Evolutionary conservation across 23 tunicate species (phyloP).

Genomic region (Phallusia fumigata): DNA sequence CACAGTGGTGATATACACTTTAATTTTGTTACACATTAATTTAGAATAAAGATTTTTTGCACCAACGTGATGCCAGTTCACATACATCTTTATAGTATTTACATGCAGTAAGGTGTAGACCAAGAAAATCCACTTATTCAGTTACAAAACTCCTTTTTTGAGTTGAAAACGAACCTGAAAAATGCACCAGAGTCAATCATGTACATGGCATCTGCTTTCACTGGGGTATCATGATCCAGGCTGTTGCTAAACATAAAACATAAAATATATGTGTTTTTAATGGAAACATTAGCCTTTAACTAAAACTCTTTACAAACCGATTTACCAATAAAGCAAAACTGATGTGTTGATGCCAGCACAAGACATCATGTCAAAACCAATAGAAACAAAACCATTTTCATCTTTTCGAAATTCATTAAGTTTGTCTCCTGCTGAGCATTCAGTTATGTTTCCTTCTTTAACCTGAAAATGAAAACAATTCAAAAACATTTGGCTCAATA

Average conservation of each 20-base stretch:
- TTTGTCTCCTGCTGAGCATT: conserved; percentile 11
- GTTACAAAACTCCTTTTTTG: no score
- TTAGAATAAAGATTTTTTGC: no score
- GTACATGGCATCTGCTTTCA: not conserved
- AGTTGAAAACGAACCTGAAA: not conserved
- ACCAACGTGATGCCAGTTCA: no score
- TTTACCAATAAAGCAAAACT: not conserved
- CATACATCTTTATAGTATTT: not conserved
- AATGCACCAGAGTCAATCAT: conserved; percentile 17
- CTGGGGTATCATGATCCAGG: not conserved
- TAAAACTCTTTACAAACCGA: not conserved
- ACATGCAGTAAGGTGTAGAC: not conserved
- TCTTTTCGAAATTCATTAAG: not conserved
- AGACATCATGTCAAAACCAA: conserved; percentile 8
- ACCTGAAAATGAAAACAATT: not conserved
- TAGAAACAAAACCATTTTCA: not conserved
- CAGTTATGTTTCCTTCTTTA: not conserved
- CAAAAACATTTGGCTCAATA: not conserved
- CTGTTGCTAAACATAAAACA: not conserved
- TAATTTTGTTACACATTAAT: no score
- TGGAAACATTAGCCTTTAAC: no score
- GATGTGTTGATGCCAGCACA: conserved; percentile 2
- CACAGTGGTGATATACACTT: no score
- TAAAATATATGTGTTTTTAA: no score
- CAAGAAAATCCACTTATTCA: not conserved